Conservation (phyloP, 37 sponge, comb jelly and placozoan species). For the Eunapius fragilis region DNA sequence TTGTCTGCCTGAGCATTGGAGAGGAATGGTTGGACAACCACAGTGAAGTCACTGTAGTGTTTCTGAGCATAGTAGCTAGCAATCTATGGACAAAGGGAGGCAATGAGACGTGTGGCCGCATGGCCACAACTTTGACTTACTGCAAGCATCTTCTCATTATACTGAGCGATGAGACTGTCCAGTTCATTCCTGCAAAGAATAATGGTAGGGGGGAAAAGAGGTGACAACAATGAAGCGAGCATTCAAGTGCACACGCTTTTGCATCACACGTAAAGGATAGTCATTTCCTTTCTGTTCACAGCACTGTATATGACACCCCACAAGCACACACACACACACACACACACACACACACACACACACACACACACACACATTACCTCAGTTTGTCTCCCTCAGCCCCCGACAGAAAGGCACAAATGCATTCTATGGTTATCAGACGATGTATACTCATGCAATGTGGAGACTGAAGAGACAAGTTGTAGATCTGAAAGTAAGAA, state of each 20-base stretch:
- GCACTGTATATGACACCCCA: neutral
- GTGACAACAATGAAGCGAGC: neutral
- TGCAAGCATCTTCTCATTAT: conserved; percentile 41
- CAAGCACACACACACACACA: neutral
- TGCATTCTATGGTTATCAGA: conserved; percentile 71
- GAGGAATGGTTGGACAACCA: conserved; percentile 72
- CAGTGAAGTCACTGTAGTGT: conserved; percentile 78
- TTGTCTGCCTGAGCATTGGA: conserved; percentile 38
- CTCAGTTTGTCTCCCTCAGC: conserved; percentile 58
- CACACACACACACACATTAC: conserved; percentile 13
- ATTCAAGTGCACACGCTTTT: too few relatives aligned
- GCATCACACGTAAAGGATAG: too few relatives aligned
- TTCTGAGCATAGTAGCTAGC: conserved; percentile 33
- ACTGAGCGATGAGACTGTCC: conserved; percentile 35
- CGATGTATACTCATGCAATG: conserved; percentile 65
- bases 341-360: conserved; percentile 14
- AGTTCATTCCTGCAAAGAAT: conserved; percentile 38
- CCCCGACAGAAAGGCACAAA: conserved; percentile 72
- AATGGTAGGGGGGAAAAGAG: neutral
- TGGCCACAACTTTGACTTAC: neutral
- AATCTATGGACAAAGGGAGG: conserved; percentile 34
- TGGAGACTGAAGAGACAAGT: conserved; percentile 52
- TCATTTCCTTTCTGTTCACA: too few relatives aligned
- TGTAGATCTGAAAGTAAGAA: conserved; percentile 55
- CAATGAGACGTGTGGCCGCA: neutral